Base-by-base conservation (phyloP, 2,113 vertebrate species). In the Microcebus tavaratra region DNA sequence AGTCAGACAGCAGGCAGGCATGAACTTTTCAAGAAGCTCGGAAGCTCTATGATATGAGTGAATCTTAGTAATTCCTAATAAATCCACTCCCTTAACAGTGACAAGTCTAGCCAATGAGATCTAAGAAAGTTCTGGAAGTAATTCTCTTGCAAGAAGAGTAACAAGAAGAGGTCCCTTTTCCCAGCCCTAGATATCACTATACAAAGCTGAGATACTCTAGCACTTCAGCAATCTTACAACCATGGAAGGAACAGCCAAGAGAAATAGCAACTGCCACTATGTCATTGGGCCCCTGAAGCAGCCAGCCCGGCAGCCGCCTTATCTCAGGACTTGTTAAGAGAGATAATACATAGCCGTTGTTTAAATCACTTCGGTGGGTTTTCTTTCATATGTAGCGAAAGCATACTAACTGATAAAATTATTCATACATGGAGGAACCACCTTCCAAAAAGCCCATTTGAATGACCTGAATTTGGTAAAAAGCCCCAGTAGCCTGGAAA, bases 391-490 rank as follows among this genome's bases (percentile, higher is more conserved):
- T 12, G 55, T 5, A 72, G 67, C 70, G 68, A 53, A 85, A 76
- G 36, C 12, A 8, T 18, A 50, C 45, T 84, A 88, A 67, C 31
- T 29, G 50, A 59, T 78, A 89, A 88, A 89, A 79, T 39, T 70
- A 89, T 45, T 90, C 42, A 73, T 9, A 89, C 48, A 79, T 8
- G 65, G 31, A 91, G 39, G n/a, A 76, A 39, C 4, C 39, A 79
- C 88, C 45, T 85, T 85, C 65, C 39, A 65, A 83, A 91, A 2
- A 97, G 67, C 73, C 90, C 79, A 61, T 79, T 20, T 53, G 73
- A 95, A 92, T 72, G 57, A 92, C 39, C 79, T 94, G 53, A 76
- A 91, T 93, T 80, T 89, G 65, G 61, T 75, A 80, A n/a, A 82
- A 55, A 85, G 73, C 34, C 68, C 91, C 61, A 88, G 50, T 2